Evolutionary conservation across 2,113 vertebrate species (phyloP), one percentile per base, ranked within the genome.

Genomic region (Melozone crissalis): DNA sequence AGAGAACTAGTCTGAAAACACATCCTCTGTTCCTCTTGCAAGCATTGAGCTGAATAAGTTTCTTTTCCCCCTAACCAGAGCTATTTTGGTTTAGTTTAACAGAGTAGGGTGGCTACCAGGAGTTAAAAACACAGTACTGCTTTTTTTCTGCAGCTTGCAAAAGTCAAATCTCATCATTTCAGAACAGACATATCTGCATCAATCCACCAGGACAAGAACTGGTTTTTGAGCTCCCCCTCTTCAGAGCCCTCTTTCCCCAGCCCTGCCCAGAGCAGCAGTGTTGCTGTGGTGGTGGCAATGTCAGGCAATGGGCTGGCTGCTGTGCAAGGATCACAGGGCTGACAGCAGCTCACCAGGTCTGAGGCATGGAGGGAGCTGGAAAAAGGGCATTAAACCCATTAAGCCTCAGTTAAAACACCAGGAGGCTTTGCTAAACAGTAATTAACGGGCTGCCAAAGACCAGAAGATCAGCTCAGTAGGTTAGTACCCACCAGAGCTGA

Each of bases 91-190:
- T 87, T 55, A 24, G 2, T 15, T 93, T 52, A 62, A 69, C 24
- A 57, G 5, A 66, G 19, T 41, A 54, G 8, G 15, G 8, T 59
- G 18, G 31, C 6, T 28, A 8, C 8, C 6, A 58, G 44, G 37
- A 61, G 12, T 20, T 27, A 79, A 65, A 78, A 68, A 2, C 0
- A 35, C 2, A 16, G 8, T 3, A 41, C 7, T 27, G 19, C 0
- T 46, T 37, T n/a, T n/a, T 28, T 23, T 26, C 63, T 93, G 65
- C 24, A 66, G 8, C 2, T 59, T 31, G 19, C 13, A 6, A 4
- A 27, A 80, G 10, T 35, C 31, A 75, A 63, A 74, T 10, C 27
- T 46, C 57, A 28, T 63, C 44, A 31, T 63, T 85, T 75, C 72
- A 44, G 27, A 75, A 10, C 1, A 58, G 41, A 24, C 1, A 1